Evolutionary conservation across 2,113 vertebrate species (phyloP), one percentile per base, ranked within the genome.

Genomic region (Dryoscopus gambensis): DNA sequence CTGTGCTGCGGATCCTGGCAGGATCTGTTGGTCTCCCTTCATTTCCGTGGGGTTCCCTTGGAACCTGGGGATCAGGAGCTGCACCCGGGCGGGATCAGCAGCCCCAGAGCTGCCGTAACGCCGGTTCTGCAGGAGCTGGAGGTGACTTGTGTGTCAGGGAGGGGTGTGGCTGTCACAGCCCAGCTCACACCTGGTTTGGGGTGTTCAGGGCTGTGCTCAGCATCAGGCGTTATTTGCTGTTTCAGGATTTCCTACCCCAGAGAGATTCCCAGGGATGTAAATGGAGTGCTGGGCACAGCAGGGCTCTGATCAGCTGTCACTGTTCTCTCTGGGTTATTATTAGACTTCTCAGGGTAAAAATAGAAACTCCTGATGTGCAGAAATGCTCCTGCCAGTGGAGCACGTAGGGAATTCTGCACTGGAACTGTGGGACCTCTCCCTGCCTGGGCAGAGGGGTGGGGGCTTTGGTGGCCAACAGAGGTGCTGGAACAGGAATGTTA

Each of bases 271-370:
- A 4, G 56, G 83, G 73, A 83, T 84, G 78, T 46, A 42, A 46
- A 53, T 49, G 63, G 44, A 37, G 40, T 15, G 70, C 35, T 55
- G 37, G 74, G 62, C 60, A 55, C 7, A 18, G 44, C n/a, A 31
- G 67, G 76, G 39, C 94, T 96, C 95, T 85, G 59, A 93, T 95
- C 63, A 87, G 83, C 84, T 91, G 69, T 76, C 53, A 42, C 46
- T 68, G 56, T 30, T 79, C 64, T 62, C 64, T 70, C 55, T 78
- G 55, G 56, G 74, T 78, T 78, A 70, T 87, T 94, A 87, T 95
- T 95, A 94, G 94, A 76, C 81, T 91, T 93, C 87, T 55, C 53
- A 53, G 84, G 93, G 63, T 97, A 97, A 97, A 97, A 96, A 96
- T 69, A 97, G 95, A 46, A 55, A 44, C 35, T 91, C 82, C 57